phyloP scores from a whole-genome alignment of 1,140 invertebrate genomes.

The Drosophila neocordata region DNA sequence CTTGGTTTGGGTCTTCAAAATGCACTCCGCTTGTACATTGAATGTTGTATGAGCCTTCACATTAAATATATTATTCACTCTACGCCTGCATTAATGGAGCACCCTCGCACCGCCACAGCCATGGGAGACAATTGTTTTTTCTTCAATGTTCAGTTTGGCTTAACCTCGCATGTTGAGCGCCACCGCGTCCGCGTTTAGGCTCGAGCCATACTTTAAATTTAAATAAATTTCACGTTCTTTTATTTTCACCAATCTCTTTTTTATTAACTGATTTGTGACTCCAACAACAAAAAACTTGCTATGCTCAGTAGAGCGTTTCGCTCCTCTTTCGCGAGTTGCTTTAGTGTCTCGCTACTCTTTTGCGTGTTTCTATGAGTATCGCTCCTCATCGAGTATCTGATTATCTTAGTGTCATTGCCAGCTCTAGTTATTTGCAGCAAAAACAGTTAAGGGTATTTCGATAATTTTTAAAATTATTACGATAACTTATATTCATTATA shows the following conservation, averaged over 20 bases:
- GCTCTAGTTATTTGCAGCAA: too few relatives aligned
- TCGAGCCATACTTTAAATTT: not conserved
- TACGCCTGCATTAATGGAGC: not conserved
- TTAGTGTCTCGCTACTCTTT: too few relatives aligned
- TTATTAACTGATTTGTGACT: not conserved
- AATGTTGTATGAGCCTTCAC: not conserved
- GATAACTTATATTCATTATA: too few relatives aligned
- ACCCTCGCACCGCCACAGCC: not conserved
- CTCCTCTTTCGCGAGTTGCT: too few relatives aligned
- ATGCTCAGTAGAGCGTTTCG: too few relatives aligned
- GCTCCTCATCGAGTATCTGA: too few relatives aligned
- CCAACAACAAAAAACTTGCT: too few relatives aligned
- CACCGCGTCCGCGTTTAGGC: constrained; percentile 2
- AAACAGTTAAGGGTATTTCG: too few relatives aligned
- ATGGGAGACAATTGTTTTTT: not conserved
- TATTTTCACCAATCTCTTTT: not conserved
- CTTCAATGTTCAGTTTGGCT: not conserved
- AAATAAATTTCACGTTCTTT: not conserved
- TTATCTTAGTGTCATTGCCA: too few relatives aligned
- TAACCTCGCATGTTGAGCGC: constrained; percentile 1
- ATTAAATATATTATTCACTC: not conserved
- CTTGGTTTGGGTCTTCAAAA: constrained; percentile 5
- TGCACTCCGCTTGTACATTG: not conserved
- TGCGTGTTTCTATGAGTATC: too few relatives aligned
- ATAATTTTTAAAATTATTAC: too few relatives aligned